Conservation (phyloP, 2,113 vertebrate species). For the Plotosus lineatus region DNA sequence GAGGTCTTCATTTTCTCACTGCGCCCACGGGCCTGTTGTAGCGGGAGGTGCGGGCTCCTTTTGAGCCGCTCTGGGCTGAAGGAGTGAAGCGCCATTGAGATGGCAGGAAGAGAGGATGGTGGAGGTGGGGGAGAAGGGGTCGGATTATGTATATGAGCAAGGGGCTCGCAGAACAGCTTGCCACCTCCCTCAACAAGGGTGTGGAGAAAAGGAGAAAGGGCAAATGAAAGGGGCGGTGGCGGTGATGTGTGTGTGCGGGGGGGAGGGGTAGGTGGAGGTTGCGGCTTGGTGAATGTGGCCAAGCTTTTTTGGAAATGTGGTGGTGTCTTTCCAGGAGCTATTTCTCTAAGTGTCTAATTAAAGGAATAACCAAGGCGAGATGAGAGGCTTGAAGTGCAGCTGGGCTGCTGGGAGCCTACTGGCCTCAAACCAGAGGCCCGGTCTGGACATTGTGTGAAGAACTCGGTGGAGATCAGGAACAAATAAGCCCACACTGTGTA, state of each 20-base stretch:
- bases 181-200: constrained; percentile 57
- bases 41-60: constrained; percentile 64
- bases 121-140: constrained; percentile 53
- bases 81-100: constrained; percentile 69
- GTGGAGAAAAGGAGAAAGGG: constrained; percentile 42
- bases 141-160: constrained; percentile 75
- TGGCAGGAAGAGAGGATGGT: constrained; percentile 42
- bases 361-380: constrained; percentile 60
- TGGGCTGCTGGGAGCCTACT: constrained; percentile 34
- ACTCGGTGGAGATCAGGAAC: constrained; percentile 22
- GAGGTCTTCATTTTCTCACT: constrained; percentile 84
- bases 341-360: constrained; percentile 64
- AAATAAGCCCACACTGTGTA: constrained; percentile 52
- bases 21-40: constrained; percentile 67
- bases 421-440: constrained; percentile 44
- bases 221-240: background rate
- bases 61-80: constrained; percentile 65
- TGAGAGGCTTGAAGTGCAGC: constrained; percentile 51
- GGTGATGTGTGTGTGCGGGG: too few species aligned
- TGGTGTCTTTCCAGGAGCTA: constrained; percentile 49
- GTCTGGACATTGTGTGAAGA: constrained; percentile 37
- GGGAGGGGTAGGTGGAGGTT: constrained; percentile 7
- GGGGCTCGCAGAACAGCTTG: constrained; percentile 62
- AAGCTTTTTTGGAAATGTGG: constrained; percentile 41
- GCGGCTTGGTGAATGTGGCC: constrained; percentile 31